These are phyloP conservation scores for Hemibagrus guttatus DNA, from an alignment of 2,797 vertebrate genomes.

Conservation along the genomic window DNA sequence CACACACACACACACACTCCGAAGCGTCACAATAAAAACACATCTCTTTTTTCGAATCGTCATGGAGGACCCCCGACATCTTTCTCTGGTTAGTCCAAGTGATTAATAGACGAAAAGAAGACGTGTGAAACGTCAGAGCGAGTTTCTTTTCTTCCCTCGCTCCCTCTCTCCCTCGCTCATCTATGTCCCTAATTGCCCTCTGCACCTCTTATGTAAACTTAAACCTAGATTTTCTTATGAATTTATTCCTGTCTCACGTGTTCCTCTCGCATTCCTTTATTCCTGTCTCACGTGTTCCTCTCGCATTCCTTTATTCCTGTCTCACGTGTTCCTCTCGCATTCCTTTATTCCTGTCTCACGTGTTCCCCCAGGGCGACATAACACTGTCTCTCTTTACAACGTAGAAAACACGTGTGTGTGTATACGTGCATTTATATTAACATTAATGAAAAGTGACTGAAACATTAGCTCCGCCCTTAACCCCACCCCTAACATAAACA, in stretches of 20 bases:
- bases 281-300: background rate
- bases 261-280: background rate
- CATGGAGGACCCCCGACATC: constrained; percentile 48
- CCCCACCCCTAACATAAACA: background rate
- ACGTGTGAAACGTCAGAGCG: background rate
- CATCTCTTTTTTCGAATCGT: background rate
- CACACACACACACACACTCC: background rate
- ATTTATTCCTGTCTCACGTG: background rate
- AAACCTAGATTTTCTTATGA: background rate
- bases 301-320: background rate
- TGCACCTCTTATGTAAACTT: background rate
- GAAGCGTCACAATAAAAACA: background rate
- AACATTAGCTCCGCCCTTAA: background rate
- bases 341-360: background rate
- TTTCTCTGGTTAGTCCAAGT: constrained; percentile 59
- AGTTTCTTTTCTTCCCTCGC: background rate
- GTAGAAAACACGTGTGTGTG: background rate
- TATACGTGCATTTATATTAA: background rate
- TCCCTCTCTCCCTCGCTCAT: background rate
- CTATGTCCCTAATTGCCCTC: constrained; percentile 3
- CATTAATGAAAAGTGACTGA: background rate
- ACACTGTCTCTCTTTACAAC: background rate
- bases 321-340: background rate
- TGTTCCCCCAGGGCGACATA: no score
- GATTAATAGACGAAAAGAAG: constrained; percentile 51